Evolutionary conservation across 2,888 invertebrate genomes (phyloP), one percentile per base, ranked within the genome.

Genomic region (Erynnis tages): DNA sequence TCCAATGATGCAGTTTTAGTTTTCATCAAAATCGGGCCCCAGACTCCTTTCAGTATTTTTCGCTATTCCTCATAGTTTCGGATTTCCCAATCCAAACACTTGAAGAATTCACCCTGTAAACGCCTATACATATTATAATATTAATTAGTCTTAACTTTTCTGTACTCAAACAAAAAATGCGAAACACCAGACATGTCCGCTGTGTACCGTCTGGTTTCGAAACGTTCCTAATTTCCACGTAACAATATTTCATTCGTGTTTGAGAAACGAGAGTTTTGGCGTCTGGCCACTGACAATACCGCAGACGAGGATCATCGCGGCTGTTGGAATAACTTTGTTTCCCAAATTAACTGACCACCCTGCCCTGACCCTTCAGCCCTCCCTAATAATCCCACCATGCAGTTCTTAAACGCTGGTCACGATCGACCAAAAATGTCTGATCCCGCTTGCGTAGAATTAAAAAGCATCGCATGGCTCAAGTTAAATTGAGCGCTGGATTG

Each of bases 221-320:
- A 5, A 21, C 5, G 21, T 21, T 21, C 21, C 21, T 35, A 34
- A 35, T 48, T 16, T 50, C 29, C 17, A 29, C 17, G 13, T 32
- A 21, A 21, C 21, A 21, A 21, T n/a, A n/a, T 41, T 25, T 49
- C 32, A 34, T 32, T 21, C 17, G 27, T 34, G 27, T 23, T 50
- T 41, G 40, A 34, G 23, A 50, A 34, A 34, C 32, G 21, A 37
- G 19, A 19, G 16, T 35, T 43, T 52, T 14, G 25, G 23, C 32
- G 23, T 27, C 50, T 29, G 41, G 21, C n/a, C 34, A 14, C 41
- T 41, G 41, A 49, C 41, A 49, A 40, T 27, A 10, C 41, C 34
- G 32, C 30, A 40, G 48, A 49, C 41, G 25, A 49, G 49, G 49
- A 41, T 49, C 41, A 34, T n/a, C 11, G 40, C 41, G 34, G 27